phyloP scores from a whole-genome alignment of 1,140 invertebrate genomes.

The Sinella curviseta region DNA sequence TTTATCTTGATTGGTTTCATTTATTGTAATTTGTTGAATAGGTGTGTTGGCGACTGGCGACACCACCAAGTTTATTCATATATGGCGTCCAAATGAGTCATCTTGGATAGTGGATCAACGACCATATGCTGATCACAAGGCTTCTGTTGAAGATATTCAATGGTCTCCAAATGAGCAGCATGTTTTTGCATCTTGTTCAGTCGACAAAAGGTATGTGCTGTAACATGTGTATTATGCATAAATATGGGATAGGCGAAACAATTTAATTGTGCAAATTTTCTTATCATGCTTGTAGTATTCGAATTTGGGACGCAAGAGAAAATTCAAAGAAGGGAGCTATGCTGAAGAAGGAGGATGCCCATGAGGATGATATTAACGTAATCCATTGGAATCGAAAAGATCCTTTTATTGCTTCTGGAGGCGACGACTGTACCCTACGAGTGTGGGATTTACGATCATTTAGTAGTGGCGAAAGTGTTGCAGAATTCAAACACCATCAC shows the following conservation, averaged over 20 bases:
- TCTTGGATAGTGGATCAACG: slow-evolving; percentile 87
- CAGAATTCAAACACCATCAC: slow-evolving; percentile 89
- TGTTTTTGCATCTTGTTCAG: slow-evolving; percentile 93
- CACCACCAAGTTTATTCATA: slow-evolving; percentile 85
- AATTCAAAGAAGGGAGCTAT: slow-evolving; percentile 86
- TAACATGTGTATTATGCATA: no score
- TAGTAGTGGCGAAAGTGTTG: slow-evolving; percentile 70
- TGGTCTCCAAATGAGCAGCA: slow-evolving; percentile 96
- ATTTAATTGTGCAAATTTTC: not conserved
- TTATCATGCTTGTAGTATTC: slow-evolving; percentile 62
- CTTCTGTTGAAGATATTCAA: slow-evolving; percentile 96
- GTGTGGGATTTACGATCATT: slow-evolving; percentile 96
- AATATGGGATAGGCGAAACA: no score
- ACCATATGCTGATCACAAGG: slow-evolving; percentile 81
- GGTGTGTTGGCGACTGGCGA: slow-evolving; percentile 83
- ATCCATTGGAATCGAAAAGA: slow-evolving; percentile 94
- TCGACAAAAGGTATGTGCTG: slow-evolving; percentile 72
- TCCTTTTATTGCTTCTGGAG: slow-evolving; percentile 86
- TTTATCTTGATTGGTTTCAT: not conserved
- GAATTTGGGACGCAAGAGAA: slow-evolving; percentile 87
- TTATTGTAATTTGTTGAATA: slow-evolving; percentile 50
- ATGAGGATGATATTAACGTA: slow-evolving; percentile 93
- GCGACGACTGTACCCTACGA: slow-evolving; percentile 91
- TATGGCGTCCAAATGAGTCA: slow-evolving; percentile 79
- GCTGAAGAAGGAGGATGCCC: slow-evolving; percentile 82